phyloP scores from a whole-genome alignment of 2,797 vertebrate species.

The Sphaeramia orbicularis region DNA sequence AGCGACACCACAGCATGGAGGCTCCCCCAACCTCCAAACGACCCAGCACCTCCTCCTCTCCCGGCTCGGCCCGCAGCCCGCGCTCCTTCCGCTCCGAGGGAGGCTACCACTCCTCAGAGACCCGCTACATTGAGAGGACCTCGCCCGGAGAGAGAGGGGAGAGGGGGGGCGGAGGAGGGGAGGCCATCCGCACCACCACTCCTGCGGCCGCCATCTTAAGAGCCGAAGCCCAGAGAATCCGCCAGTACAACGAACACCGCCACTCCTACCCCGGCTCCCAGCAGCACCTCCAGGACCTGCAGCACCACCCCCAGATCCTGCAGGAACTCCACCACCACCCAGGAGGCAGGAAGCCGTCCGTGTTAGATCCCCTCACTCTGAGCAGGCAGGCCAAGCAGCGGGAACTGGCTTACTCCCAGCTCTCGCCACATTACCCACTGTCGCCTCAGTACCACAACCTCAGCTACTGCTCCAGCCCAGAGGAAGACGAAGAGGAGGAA shows the following conservation, averaged over 20 bases:
- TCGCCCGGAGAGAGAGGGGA: conserved; percentile 86
- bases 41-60: conserved; percentile 92
- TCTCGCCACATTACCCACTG: conserved; percentile 94
- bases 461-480: conserved; percentile 95
- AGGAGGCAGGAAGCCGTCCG: conserved; percentile 88
- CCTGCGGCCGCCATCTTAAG: conserved; percentile 91
- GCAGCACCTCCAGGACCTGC: conserved; percentile 90
- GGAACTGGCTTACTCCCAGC: conserved; percentile 94
- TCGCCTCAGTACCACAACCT: conserved; percentile 96
- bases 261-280: conserved; percentile 96
- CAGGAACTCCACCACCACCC: conserved; percentile 89
- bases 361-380: conserved; percentile 94
- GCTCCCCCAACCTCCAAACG: conserved; percentile 87
- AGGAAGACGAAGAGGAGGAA: conserved; percentile 84
- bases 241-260: conserved; percentile 94
- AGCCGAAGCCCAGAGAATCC: conserved; percentile 94
- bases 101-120: conserved; percentile 89
- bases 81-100: conserved; percentile 93
- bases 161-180: conserved; percentile 63
- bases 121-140: conserved; percentile 94
- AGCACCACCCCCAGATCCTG: conserved; percentile 88
- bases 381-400: conserved; percentile 92
- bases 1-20: conserved; percentile 95
- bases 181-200: conserved; percentile 91
- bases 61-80: conserved; percentile 92